These are phyloP conservation scores for Cottoperca gobio DNA, from an alignment of 2,797 vertebrate species.

Conservation along the genomic window DNA sequence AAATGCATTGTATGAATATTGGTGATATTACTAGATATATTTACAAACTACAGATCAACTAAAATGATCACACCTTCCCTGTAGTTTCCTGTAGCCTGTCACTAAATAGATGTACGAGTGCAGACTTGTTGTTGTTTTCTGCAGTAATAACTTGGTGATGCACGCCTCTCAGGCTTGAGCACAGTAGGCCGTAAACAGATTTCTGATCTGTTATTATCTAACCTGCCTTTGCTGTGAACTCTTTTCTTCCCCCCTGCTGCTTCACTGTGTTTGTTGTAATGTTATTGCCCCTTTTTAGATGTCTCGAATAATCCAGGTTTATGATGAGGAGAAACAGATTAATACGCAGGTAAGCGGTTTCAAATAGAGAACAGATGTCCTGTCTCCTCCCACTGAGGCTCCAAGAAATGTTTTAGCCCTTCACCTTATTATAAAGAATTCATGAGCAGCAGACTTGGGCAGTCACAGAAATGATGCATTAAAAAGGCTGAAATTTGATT, in stretches of 20 bases:
- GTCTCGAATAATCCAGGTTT: slow-evolving; percentile 99
- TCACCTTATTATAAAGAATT: slow-evolving; percentile 3
- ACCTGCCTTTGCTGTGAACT: slow-evolving; percentile 86
- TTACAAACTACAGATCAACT: not conserved
- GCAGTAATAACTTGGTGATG: slow-evolving; percentile 32
- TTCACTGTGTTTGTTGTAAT: slow-evolving; percentile 95
- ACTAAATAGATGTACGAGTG: slow-evolving; percentile 1
- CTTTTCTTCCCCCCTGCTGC: slow-evolving; percentile 84
- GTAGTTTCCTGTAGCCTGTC: not conserved
- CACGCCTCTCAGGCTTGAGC: slow-evolving; percentile 36
- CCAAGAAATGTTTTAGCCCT: slow-evolving; percentile 68
- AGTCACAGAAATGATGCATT: not conserved
- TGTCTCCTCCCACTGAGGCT: slow-evolving; percentile 86
- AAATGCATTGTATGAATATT: not conserved
- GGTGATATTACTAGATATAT: not conserved
- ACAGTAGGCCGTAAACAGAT: slow-evolving; percentile 65
- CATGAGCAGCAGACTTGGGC: slow-evolving; percentile 1
- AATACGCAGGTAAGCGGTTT: slow-evolving; percentile 99
- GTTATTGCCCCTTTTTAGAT: slow-evolving; percentile 98
- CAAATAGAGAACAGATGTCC: slow-evolving; percentile 85
- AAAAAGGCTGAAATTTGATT: not conserved
- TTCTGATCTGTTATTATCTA: slow-evolving; percentile 73
- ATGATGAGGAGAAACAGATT: slow-evolving; percentile 99
- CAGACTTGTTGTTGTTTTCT: slow-evolving; percentile 60
- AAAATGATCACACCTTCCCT: not conserved